A percentile compares a stretch with the other conserved stretches of the same genome.
phyloP scores from a whole-genome alignment of 2,797 vertebrate genomes.

The Linurgus olivaceus region DNA sequence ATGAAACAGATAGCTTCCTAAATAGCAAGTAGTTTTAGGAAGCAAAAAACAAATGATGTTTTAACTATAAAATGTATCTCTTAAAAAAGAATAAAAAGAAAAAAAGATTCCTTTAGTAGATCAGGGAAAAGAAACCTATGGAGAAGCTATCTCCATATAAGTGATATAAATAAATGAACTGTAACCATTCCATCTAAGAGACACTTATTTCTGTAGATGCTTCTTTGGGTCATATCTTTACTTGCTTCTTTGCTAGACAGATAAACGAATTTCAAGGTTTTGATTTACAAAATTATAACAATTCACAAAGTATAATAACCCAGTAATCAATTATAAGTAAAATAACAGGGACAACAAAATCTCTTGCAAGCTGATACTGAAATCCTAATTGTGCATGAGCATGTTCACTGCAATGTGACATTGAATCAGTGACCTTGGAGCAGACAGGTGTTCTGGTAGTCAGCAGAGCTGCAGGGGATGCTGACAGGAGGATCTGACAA shows the following conservation, averaged over 20 bases:
- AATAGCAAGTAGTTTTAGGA: background rate
- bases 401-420: background rate
- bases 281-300: background rate
- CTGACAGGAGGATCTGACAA: constrained; percentile 20
- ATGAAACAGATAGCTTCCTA: background rate
- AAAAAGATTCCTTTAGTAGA: background rate
- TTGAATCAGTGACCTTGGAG: constrained; percentile 13
- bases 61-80: background rate
- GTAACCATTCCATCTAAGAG: background rate
- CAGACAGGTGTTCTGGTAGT: constrained; percentile 4
- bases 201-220: background rate
- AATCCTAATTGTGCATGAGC: background rate
- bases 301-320: background rate
- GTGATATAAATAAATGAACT: background rate
- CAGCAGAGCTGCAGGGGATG: constrained; percentile 2
- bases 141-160: background rate
- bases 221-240: background rate
- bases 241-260: background rate
- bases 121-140: background rate
- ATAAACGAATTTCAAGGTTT: background rate
- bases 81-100: background rate
- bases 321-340: background rate
- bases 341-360: background rate
- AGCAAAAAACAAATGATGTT: background rate
- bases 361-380: background rate